Base-by-base conservation (phyloP, 2,888 invertebrate genomes). In the Cistogaster globosa region DNA sequence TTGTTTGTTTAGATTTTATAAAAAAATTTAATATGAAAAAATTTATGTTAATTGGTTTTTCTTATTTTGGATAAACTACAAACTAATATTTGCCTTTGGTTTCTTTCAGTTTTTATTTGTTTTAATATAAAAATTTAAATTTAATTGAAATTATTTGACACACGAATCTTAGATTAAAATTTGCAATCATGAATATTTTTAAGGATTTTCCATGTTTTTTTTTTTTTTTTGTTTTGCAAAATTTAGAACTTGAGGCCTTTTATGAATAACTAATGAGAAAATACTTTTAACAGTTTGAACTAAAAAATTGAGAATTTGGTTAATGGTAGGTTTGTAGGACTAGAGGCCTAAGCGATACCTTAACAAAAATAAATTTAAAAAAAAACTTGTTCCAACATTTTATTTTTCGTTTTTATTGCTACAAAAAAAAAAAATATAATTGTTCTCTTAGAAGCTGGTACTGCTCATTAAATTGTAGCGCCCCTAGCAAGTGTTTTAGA, bases 21-120 rank as follows among this genome's bases (percentile, higher is more conserved):
- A 81, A 84, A n/a, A 81, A 74, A 65, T 72, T 79, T 53, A 51
- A 65, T 77, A 69, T 76, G 75, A 82, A 82, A 83, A 83, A 71
- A 65, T 76, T 63, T 76, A 36, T 72, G 60, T 78, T 69, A 26
- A 68, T 76, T 78, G 55, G 32, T 53, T 72, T 57, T 69, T 62
- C 62, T 22, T n/a, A 53, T 80, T 58, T 72, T 65, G 38, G 38
- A 38, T 80, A 77, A 81, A 81, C 84, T 84, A 84, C 77, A 72
- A 84, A 81, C 81, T 85, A 82, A 72, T 81, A 81, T 84, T 80
- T 80, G 75, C 75, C 62, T 77, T 74, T 58, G 53, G 51, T 58
- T 67, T 71, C 45, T 57, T 69, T 60, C 16, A 45, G 2, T 51
- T 72, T 36, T 8, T 79, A 71, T 55, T 63, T 48, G 26, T 71